phyloP scores from a whole-genome alignment of 1,140 invertebrate genomes.

The Heliconius himera region DNA sequence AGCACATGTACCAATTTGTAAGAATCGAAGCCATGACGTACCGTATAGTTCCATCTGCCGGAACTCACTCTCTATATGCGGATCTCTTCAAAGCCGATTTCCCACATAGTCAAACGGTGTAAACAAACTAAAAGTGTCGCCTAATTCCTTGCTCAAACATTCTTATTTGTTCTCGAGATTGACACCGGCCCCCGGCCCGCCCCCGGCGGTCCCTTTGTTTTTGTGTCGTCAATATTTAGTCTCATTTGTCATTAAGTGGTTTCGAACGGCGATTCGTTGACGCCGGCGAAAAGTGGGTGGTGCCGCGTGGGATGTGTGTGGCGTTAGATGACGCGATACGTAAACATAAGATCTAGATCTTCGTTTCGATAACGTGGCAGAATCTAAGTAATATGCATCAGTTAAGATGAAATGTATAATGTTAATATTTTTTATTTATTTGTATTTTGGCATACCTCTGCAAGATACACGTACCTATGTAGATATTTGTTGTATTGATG shows the following conservation, averaged over 20 bases:
- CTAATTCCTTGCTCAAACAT: constrained; percentile 77
- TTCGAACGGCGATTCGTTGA: constrained; percentile 60
- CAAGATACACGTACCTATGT: no score
- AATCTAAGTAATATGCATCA: not conserved
- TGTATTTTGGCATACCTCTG: not conserved
- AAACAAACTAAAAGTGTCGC: constrained; percentile 60
- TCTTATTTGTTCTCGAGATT: constrained; percentile 71
- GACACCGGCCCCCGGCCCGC: constrained; percentile 65
- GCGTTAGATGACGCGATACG: constrained; percentile 36
- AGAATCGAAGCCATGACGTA: not conserved
- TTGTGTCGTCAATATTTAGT: constrained; percentile 75
- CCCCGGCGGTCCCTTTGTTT: constrained; percentile 65
- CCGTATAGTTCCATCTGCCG: not conserved
- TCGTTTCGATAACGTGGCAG: not conserved
- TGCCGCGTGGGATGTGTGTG: constrained; percentile 42
- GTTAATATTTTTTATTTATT: not conserved
- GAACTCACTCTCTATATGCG: not conserved
- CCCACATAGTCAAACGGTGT: constrained; percentile 52
- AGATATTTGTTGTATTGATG: no score
- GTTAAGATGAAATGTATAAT: not conserved
- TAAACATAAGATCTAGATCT: constrained; percentile 20
- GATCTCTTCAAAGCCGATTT: constrained; percentile 46
- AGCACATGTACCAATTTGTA: not conserved
- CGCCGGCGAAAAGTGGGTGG: constrained; percentile 57
- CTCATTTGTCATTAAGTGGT: constrained; percentile 72